Base-by-base conservation (phyloP, 2,888 invertebrate genomes). In the Deilephila porcellus region DNA sequence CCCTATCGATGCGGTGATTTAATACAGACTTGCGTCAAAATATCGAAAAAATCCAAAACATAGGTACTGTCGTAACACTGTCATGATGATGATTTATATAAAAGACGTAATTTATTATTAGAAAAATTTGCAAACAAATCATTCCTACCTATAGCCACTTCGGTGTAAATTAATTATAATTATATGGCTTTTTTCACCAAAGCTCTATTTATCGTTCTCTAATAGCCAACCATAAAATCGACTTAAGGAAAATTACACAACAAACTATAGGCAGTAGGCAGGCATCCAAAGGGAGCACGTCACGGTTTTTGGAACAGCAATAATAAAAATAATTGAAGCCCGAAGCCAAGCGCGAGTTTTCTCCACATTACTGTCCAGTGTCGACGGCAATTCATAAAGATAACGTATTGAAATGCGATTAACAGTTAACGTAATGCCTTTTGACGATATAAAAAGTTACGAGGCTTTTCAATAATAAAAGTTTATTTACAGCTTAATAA, bases 351-450 rank as follows among this genome's bases (percentile, higher is more conserved):
- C 82, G 75, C 80, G 78, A 86, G 88, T 88, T 90, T 88, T 88
- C 91, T 86, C 88, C 87, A 80, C 85, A 83, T 86, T 82, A 85
- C 82, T 78, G 80, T 80, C 78, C 77, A 74, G 71, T 71, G 73
- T 45, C 79, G 81, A 87, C 80, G 78, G 86, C 87, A 86, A 88
- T 90, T 85, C 87, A 88, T 88, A 90, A 90, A 85, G 85, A 90
- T 89, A 88, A 89, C 81, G 76, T 88, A 89, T 90, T 88, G 89
- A 87, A 87, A 87, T 81, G 84, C 85, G 85, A 85, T 89, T 88
- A 89, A 90, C 86, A 83, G 89, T 90, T 86, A 89, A 88, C 84
- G 87, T 86, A 89, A 89, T 88, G 85, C 82, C 84, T 89, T 86
- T 88, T 86, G 86, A 88, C 88, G 85, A 88, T 85, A 84, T 86